Percentiles rank a stretch among this genome's conserved stretches.
These are phyloP conservation scores for Coregonus clupeaformis DNA, from an alignment of 2,113 vertebrate species.

Conservation along the genomic window DNA sequence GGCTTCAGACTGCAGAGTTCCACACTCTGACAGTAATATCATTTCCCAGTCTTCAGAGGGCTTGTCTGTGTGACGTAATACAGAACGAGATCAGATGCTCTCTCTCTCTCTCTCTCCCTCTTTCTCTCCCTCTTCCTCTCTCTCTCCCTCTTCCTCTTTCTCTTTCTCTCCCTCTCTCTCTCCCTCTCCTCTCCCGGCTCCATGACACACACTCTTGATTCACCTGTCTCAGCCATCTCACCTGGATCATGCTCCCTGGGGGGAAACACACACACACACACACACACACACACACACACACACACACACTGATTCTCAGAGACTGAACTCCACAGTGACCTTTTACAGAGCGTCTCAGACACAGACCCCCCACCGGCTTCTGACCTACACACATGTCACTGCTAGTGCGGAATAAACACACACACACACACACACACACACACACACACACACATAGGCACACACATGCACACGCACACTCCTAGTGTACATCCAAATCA, in stretches of 20 bases:
- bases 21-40: not conserved
- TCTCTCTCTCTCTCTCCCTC: slow-evolving; percentile 17
- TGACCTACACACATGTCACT: slow-evolving; percentile 54
- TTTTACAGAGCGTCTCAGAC: slow-evolving; percentile 59
- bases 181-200: not conserved
- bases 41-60: slow-evolving; percentile 4
- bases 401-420: slow-evolving; percentile 40
- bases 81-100: slow-evolving; percentile 7
- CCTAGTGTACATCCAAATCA: not conserved
- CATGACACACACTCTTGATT: not conserved
- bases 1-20: not conserved
- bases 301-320: slow-evolving; percentile 13
- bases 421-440: slow-evolving; percentile 30
- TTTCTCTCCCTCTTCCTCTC: not conserved
- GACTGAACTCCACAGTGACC: slow-evolving; percentile 53
- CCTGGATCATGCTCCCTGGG: not conserved
- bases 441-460: slow-evolving; percentile 36
- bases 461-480: not conserved
- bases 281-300: slow-evolving; percentile 11
- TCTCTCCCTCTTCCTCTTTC: not conserved
- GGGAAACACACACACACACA: slow-evolving; percentile 17
- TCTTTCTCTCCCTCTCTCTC: slow-evolving; percentile 22
- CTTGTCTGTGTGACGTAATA: slow-evolving; percentile 4
- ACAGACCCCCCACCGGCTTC: slow-evolving; percentile 52
- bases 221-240: slow-evolving; percentile 5